These are phyloP conservation scores for Ailurus styani DNA, from an alignment of 2,113 vertebrate species.

Conservation along the genomic window DNA sequence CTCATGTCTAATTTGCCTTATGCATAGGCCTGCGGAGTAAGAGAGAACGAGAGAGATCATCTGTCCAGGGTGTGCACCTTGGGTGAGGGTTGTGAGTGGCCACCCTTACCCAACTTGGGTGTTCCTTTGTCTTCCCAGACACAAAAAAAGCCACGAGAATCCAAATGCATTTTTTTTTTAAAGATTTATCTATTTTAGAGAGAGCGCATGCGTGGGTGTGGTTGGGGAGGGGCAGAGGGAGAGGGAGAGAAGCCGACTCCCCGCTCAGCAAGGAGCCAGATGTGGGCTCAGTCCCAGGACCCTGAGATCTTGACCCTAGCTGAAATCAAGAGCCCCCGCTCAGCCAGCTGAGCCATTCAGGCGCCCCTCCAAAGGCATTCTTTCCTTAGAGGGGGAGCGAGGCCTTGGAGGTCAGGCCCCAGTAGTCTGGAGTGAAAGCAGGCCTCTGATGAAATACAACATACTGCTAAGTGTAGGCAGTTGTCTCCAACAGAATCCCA, in stretches of 20 bases:
- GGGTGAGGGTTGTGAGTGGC: neutral
- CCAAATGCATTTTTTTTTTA: neutral
- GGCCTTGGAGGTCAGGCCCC: neutral
- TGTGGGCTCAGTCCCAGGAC: neutral
- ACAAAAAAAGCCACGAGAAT: neutral
- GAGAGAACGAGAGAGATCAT: neutral
- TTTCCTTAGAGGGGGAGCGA: neutral
- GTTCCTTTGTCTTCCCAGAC: neutral
- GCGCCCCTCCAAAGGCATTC: neutral
- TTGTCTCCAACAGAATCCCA: neutral
- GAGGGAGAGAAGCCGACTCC: neutral
- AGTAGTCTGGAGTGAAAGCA: neutral
- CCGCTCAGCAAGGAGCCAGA: rapidly evolving
- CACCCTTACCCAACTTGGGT: neutral
- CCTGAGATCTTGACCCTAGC: neutral
- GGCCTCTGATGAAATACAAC: neutral
- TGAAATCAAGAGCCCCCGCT: neutral
- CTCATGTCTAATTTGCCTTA: neutral
- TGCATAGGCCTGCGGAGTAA: neutral
- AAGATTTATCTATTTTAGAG: neutral
- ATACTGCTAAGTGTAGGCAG: neutral
- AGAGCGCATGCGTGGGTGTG: rapidly evolving
- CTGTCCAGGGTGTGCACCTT: neutral
- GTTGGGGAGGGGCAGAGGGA: neutral
- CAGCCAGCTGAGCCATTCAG: no score